phyloP scores from a whole-genome alignment of 2,797 vertebrate species.

The Siniperca obscura region DNA sequence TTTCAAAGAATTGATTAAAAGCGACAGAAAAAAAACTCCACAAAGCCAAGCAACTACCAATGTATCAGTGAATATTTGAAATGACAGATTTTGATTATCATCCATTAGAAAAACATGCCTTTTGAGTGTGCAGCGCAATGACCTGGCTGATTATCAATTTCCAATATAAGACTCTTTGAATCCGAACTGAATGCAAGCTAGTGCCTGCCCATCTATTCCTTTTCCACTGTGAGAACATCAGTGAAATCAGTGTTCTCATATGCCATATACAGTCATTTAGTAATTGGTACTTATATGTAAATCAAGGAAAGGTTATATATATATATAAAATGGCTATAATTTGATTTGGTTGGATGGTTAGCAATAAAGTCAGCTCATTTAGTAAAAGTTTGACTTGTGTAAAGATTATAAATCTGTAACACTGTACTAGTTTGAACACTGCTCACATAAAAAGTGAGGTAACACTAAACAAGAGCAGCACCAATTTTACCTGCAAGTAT shows the following conservation, averaged over 20 bases:
- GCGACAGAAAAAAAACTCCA: not conserved
- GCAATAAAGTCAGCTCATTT: not conserved
- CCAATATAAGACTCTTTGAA: not conserved
- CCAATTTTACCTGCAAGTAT: slow-evolving; percentile 32
- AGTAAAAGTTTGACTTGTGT: not conserved
- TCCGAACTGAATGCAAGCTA: not conserved
- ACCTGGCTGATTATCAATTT: slow-evolving; percentile 1
- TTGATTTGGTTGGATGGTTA: not conserved
- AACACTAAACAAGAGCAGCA: slow-evolving; percentile 4
- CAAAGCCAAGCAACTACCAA: not conserved
- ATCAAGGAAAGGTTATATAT: not conserved
- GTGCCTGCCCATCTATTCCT: not conserved
- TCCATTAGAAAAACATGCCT: not conserved
- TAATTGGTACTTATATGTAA: not conserved
- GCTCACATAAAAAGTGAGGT: not conserved
- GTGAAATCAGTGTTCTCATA: not conserved
- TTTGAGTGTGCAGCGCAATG: not conserved
- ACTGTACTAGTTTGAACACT: not conserved
- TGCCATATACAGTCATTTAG: not conserved
- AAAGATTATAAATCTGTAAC: not conserved
- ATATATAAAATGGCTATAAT: not conserved
- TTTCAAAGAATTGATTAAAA: not conserved
- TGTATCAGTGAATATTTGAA: not conserved
- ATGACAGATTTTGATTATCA: not conserved
- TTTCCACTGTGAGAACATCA: slow-evolving; percentile 5